Conservation (phyloP, 2,888 invertebrate species). For the Operophtera brumata region DNA sequence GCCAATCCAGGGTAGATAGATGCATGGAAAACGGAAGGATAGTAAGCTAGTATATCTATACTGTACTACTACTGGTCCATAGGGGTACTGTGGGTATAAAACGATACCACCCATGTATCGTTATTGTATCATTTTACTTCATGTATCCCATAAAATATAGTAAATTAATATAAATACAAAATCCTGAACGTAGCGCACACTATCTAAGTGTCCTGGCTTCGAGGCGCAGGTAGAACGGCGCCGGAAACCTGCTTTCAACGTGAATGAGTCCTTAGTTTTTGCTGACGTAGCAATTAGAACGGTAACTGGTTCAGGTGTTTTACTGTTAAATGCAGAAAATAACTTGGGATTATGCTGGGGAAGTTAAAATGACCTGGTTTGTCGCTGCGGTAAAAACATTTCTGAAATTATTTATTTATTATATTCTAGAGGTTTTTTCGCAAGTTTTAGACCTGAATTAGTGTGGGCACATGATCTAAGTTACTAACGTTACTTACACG, state of each 20-base stretch:
- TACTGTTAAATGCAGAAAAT: constrained; percentile 26
- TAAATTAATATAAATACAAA: no score
- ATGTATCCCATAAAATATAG: no score
- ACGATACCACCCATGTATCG: neutral
- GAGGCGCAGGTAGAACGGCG: neutral
- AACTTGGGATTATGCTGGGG: constrained; percentile 20
- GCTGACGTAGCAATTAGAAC: constrained; percentile 36
- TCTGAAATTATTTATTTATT: neutral
- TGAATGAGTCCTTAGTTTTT: constrained; percentile 26
- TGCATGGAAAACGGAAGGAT: neutral
- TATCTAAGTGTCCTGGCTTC: no score
- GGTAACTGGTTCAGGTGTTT: constrained; percentile 28
- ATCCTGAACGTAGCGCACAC: no score
- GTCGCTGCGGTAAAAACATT: constrained; percentile 19
- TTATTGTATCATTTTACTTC: neutral
- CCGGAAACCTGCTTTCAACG: neutral
- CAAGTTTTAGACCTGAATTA: neutral
- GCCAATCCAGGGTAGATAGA: no score
- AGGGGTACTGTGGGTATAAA: no score
- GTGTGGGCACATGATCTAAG: constrained; percentile 2
- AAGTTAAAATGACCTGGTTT: constrained; percentile 19
- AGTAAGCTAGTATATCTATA: neutral
- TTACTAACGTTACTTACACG: no score
- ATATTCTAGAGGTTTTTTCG: neutral
- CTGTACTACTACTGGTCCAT: no score